Conservation (phyloP, 2,888 invertebrate genomes). For the Drosophila anomalipes region DNA sequence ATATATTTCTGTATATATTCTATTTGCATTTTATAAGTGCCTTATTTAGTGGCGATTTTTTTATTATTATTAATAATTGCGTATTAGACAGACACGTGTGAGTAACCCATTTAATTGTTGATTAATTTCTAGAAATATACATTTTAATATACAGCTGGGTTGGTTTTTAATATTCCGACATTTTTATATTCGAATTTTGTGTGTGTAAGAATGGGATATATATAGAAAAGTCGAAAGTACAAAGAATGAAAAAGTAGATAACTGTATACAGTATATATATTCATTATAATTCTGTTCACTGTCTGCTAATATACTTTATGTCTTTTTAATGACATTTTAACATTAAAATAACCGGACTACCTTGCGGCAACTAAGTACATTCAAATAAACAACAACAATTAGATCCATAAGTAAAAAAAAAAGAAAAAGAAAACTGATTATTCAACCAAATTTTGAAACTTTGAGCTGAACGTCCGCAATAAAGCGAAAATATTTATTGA, state of each 20-base stretch:
- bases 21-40: background rate
- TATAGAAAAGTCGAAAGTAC: conserved; percentile 1
- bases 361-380: background rate
- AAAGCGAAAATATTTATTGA: background rate
- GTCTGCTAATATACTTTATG: background rate
- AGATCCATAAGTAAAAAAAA: no score
- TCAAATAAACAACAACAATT: background rate
- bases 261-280: background rate
- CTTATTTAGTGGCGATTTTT: background rate
- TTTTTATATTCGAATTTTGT: background rate
- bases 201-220: background rate
- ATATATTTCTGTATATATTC: background rate
- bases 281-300: background rate
- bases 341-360: background rate
- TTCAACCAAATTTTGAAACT: background rate
- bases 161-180: background rate
- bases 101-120: background rate
- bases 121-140: background rate
- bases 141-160: no score
- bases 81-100: conserved; percentile 12
- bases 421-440: background rate
- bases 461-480: background rate
- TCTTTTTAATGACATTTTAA: background rate
- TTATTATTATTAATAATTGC: background rate
- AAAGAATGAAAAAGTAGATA: background rate